A percentile compares a stretch with the other conserved stretches of the same genome.
Evolutionary conservation across 2,888 invertebrate species (phyloP).

Genomic region (Drosophila gaucha): DNA sequence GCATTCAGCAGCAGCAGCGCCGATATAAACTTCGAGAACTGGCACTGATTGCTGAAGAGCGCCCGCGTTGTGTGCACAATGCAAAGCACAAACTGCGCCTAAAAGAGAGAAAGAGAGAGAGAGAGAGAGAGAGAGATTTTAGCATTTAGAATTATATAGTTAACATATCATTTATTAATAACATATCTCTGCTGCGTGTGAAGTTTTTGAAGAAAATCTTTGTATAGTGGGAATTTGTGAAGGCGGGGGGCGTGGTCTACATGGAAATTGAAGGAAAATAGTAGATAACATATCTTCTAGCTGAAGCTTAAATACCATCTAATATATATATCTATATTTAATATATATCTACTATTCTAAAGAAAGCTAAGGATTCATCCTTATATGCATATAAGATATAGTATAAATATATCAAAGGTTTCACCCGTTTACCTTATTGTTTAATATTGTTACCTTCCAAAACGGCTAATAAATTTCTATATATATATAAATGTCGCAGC

Average conservation of each 20-base stretch:
- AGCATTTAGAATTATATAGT: slow-evolving; percentile 1
- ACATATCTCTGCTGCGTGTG: slow-evolving; percentile 14
- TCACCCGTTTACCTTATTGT: no score
- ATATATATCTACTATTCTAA: no score
- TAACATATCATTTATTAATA: background rate
- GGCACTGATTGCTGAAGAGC: slow-evolving; percentile 83
- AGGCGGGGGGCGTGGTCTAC: background rate
- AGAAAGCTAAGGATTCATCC: no score
- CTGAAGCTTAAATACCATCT: background rate
- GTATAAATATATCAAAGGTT: no score
- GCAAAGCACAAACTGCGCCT: slow-evolving; percentile 85
- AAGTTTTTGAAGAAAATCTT: slow-evolving; percentile 12
- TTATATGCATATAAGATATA: no score
- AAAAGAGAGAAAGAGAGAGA: slow-evolving; percentile 4
- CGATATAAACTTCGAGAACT: slow-evolving; percentile 88
- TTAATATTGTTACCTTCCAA: no score
- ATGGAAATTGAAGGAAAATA: background rate
- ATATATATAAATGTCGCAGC: no score
- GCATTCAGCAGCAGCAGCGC: slow-evolving; percentile 91
- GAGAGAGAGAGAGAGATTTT: no score
- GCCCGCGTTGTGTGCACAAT: slow-evolving; percentile 84
- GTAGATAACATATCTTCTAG: background rate
- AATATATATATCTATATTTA: background rate
- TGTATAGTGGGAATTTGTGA: slow-evolving; percentile 56
- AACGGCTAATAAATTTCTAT: no score